Conservation (phyloP, 1,140 invertebrate genomes). For the Drosophila lowei region DNA sequence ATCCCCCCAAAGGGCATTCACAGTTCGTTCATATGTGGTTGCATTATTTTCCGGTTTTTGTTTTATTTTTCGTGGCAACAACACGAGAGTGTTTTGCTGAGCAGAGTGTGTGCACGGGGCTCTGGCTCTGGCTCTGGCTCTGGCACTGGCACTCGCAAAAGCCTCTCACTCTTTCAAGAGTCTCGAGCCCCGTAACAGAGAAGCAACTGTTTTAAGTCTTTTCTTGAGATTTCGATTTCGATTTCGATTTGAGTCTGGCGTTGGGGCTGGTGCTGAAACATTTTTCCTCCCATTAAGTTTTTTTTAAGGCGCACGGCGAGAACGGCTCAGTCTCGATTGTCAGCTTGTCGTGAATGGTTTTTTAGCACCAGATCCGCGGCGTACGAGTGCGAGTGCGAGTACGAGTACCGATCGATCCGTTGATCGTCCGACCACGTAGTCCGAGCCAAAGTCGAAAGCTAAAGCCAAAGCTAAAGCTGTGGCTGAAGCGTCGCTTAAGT, state of each 20-base stretch:
- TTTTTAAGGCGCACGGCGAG: slow-evolving; percentile 78
- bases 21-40: slow-evolving; percentile 21
- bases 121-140: slow-evolving; percentile 53
- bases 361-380: slow-evolving; percentile 71
- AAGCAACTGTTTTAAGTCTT: slow-evolving; percentile 49
- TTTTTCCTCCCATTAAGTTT: slow-evolving; percentile 77
- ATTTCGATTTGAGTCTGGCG: slow-evolving; percentile 32
- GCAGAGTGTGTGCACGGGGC: slow-evolving; percentile 4
- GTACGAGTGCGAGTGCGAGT: too few species aligned
- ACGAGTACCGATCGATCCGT: neutral
- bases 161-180: slow-evolving; percentile 5
- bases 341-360: slow-evolving; percentile 80
- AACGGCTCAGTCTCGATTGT: slow-evolving; percentile 80
- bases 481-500: slow-evolving; percentile 51
- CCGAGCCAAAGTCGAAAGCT: slow-evolving; percentile 1
- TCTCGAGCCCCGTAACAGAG: slow-evolving; percentile 31
- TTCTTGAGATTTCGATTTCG: slow-evolving; percentile 35
- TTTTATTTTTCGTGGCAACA: slow-evolving; percentile 67
- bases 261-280: slow-evolving; percentile 58
- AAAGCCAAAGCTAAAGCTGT: slow-evolving; percentile 11
- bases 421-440: neutral
- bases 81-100: slow-evolving; percentile 49
- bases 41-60: slow-evolving; percentile 72
- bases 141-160: slow-evolving; percentile 3
- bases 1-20: slow-evolving; percentile 35